Base-by-base conservation (phyloP, 2,888 invertebrate genomes). In the Amphipyra tragopoginis region DNA sequence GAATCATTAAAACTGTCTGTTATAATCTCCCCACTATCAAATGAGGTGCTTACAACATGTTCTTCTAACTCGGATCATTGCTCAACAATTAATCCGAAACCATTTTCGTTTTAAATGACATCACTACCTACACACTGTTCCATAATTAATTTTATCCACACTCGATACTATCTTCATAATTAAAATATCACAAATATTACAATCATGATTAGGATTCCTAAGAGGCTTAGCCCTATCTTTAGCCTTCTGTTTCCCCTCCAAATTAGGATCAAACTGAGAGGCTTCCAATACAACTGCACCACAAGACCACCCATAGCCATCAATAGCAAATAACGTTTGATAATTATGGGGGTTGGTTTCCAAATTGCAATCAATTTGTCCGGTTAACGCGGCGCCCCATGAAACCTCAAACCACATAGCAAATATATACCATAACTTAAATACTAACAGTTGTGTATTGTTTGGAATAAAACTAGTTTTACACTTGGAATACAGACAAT, bases 361-460 rank as follows among this genome's bases (percentile, higher is more conserved):
- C 75, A 63, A 71, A 71, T 71, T 71, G 66, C 72, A 72, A 72
- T 74, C 67, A 75, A 75, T 75, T 75, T 66, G 56, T 61, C 40
- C 68, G 60, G 64, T 72, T 72, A 74, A 58, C 55, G 52, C 65
- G 56, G 57, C 63, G 56, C 67, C 78, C 75, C 57, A 57, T 59
- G 62, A 57, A 73, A 77, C 75, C 62, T 56, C 76, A 68, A 44
- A 64, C 75, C 74, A 51, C 77, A 58, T 60, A 47, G 47, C 53
- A 52, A 54, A 74, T 62, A 51, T 36, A 62, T 59, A 58, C 44
- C 34, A 36, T 58, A 40, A 55, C n/a, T 55, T 52, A 10, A 52
- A 51, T 52, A 68, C 15, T 42, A 8, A 29, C 33, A 11, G 33
- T 50, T 14, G 42, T 61, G 2, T 52, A 38, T 0, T 10, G 10